A percentile compares a stretch with the other conserved stretches of the same genome.
Evolutionary conservation across 2,797 vertebrate species (phyloP).

Genomic region (Lepidocolaptes lacrymiger): DNA sequence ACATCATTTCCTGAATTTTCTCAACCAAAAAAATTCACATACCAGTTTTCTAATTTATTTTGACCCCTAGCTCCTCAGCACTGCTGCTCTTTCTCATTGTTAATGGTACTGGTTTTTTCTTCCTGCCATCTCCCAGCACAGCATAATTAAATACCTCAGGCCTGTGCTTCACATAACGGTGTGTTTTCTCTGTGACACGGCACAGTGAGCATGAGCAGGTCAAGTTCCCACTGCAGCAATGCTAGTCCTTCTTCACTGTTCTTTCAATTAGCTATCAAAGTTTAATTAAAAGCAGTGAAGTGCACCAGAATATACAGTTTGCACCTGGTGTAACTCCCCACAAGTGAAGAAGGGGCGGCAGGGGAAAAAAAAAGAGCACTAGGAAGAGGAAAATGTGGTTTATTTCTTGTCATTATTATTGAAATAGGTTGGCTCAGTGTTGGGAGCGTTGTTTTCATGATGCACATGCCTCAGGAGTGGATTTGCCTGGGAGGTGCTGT

Average conservation of each 20-base stretch:
- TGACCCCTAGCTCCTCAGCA: neutral
- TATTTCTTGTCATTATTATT: neutral
- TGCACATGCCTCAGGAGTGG: neutral
- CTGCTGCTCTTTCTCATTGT: conserved; percentile 15
- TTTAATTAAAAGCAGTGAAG: neutral
- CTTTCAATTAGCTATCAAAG: neutral
- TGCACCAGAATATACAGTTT: neutral
- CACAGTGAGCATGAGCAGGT: neutral
- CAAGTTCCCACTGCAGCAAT: neutral
- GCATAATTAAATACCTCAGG: conserved; percentile 11
- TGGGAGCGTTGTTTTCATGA: neutral
- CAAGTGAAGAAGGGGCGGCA: neutral
- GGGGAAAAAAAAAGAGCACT: neutral
- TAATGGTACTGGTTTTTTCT: neutral
- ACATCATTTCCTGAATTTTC: conserved; percentile 50
- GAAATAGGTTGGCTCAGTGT: neutral
- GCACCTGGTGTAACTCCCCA: neutral
- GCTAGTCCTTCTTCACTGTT: neutral
- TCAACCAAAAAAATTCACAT: neutral
- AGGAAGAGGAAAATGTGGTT: neutral
- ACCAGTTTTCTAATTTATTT: neutral
- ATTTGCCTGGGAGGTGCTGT: neutral
- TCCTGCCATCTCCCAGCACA: conserved; percentile 4
- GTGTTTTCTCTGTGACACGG: neutral
- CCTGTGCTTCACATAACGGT: neutral